phyloP scores from a whole-genome alignment of 2,113 vertebrate genomes.

The Podiceps cristatus region DNA sequence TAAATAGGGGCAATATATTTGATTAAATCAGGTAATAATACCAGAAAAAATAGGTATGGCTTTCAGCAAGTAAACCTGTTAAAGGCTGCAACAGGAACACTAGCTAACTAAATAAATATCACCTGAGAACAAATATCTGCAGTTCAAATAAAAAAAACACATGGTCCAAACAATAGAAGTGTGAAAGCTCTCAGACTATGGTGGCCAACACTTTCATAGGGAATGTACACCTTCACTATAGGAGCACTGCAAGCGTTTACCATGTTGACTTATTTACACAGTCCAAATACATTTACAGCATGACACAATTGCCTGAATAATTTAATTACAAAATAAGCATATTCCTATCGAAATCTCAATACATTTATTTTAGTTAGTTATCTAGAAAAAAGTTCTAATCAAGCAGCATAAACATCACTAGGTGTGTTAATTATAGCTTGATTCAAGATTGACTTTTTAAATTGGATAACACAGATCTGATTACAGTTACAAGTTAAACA shows the following conservation, averaged over 20 bases:
- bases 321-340: not conserved
- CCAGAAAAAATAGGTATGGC: not conserved
- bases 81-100: not conserved
- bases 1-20: not conserved
- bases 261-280: not conserved
- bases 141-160: not conserved
- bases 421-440: not conserved
- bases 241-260: not conserved
- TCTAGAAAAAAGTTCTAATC: not conserved
- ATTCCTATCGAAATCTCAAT: not conserved
- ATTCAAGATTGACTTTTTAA: not conserved
- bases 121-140: not conserved
- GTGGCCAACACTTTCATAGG: not conserved
- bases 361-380: not conserved
- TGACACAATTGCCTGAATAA: not conserved
- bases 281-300: not conserved
- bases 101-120: not conserved
- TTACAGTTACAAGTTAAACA: slow-evolving; percentile 14
- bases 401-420: not conserved
- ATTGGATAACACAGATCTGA: not conserved
- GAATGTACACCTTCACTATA: not conserved
- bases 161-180: not conserved
- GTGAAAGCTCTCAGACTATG: not conserved
- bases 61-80: not conserved
- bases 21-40: not conserved